Evolutionary conservation across 2,888 invertebrate genomes (phyloP), one percentile per base, ranked within the genome.

Genomic region (Vandiemenella viatica): DNA sequence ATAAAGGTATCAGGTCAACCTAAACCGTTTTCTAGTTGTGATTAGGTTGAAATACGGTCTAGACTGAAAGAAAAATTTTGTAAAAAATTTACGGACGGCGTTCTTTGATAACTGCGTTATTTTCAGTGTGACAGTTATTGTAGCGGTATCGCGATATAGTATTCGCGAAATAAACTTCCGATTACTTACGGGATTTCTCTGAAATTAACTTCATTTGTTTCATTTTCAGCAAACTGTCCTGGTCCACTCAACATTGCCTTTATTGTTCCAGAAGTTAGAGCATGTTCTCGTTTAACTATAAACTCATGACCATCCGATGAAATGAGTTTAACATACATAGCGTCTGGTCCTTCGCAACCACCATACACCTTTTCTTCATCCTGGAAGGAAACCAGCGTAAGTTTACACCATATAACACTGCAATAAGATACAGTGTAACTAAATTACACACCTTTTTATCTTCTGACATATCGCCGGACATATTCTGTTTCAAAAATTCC

Each of bases 221-320:
- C 97, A 65, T 97, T 96, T 70, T 98, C 98, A 1, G 96, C 88
- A 72, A 97, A 98, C 68, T 96, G 95, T 19, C 97, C 96, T 8
- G 96, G 96, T 5, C 96, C 96, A 62, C 91, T 91, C 55, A 97
- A 71, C 96, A 97, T 97, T 41, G 96, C 96, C 68, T 95, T 96
- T 62, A 97, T 97, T 3, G 96, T 97, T 37, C 96, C 96, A 19
- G 96, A 96, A 15, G 95, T 97, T 19, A 97, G 76, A 1, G 97
- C 97, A 64, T 96, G 92, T 63, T 97, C 96, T 51, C 96, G 69
- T 71, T 96, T 97, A 32, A 98, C 91, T 57, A 97, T 93, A 66
- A 98, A 98, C 73, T 97, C 97, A 64, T 98, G 97, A 0, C 92
- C 95, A 65, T 97, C 97, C 0, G 92, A 93, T 18, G 95, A 95